phyloP scores from a whole-genome alignment of 1,140 invertebrate genomes.

The Tetramorium simillimum region DNA sequence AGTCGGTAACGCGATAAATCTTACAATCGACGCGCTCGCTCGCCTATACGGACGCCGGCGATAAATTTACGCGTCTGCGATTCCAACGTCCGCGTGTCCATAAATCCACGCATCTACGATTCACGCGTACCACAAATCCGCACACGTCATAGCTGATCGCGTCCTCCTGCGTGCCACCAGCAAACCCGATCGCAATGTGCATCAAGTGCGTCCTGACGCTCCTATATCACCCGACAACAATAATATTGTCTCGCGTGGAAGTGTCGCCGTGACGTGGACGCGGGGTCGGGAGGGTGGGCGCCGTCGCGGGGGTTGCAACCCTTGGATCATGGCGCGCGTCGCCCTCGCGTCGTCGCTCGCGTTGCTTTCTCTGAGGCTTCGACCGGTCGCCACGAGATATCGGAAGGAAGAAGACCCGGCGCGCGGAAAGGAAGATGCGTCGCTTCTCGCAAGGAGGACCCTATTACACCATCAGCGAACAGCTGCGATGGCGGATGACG shows the following conservation, averaged over 20 bases:
- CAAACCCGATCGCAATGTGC: slow-evolving; percentile 18
- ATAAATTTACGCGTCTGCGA: slow-evolving; percentile 34
- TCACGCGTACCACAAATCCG: slow-evolving; percentile 8
- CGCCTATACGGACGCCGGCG: neutral
- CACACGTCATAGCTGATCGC: slow-evolving; percentile 14
- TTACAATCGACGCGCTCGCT: neutral
- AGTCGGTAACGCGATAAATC: neutral
- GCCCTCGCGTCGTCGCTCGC: slow-evolving; percentile 47
- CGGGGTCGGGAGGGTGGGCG: slow-evolving; percentile 9
- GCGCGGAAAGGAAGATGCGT: slow-evolving; percentile 61
- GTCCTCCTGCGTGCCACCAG: neutral
- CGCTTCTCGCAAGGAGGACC: slow-evolving; percentile 67
- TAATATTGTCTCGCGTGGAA: slow-evolving; percentile 14
- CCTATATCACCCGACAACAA: slow-evolving; percentile 22
- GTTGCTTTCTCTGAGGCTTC: slow-evolving; percentile 42
- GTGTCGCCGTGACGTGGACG: slow-evolving; percentile 24
- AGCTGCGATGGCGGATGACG: slow-evolving; percentile 83
- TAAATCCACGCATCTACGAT: slow-evolving; percentile 33
- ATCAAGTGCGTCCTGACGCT: neutral
- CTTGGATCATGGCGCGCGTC: slow-evolving; percentile 48
- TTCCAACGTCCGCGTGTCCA: neutral
- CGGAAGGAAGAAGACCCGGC: neutral
- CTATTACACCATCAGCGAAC: slow-evolving; percentile 79
- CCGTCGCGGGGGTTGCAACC: neutral
- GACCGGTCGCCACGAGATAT: neutral